Evolutionary conservation across 2,113 vertebrate species (phyloP), one percentile per base, ranked within the genome.

Genomic region (Mesocricetus auratus): DNA sequence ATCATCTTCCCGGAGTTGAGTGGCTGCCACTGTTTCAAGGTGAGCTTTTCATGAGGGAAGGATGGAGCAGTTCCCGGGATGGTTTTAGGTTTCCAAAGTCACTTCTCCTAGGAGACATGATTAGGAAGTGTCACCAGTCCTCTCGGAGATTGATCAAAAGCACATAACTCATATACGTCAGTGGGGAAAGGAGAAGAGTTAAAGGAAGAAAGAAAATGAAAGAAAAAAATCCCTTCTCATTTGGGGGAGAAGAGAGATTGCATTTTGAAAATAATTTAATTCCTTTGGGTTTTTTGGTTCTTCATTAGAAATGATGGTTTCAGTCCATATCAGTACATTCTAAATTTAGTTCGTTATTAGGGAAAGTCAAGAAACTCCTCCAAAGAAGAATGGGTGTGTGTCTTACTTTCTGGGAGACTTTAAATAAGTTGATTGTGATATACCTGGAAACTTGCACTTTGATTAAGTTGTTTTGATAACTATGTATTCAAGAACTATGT

Each of bases 21-120:
- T 86, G 89, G 79, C 83, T 93, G 94, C 93, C 71, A 64, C 82
- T 45, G 29, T 97, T 97, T 96, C 96, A 98, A 98, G 98, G 98
- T 94, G 96, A 98, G 86, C 83, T 81, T 97, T 97, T 96, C 79
- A 97, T 62, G 79, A 93, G 94, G 83, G 91, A 96, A 92, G 50
- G 74, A 91, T 62, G 50, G 86, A 97, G 93, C 86, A 79, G 93
- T 93, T 93, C 91, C 91, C 9, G 0, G 86, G 90, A 95, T 64
- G 26, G 64, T 94, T 96, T 71, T 21, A 91, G 89, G 74, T 89
- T 97, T 97, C 93, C 94, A 96, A 96, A 95, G 94, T 95, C 93
- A 94, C 89, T 95, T 96, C 86, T 97, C 95, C 86, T 81, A 89
- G 86, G 96, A 98, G 69, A 93, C 79, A 33, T 86, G 96, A 97